phyloP scores from a whole-genome alignment of 2,113 vertebrate genomes.

The Delphinus delphis region DNA sequence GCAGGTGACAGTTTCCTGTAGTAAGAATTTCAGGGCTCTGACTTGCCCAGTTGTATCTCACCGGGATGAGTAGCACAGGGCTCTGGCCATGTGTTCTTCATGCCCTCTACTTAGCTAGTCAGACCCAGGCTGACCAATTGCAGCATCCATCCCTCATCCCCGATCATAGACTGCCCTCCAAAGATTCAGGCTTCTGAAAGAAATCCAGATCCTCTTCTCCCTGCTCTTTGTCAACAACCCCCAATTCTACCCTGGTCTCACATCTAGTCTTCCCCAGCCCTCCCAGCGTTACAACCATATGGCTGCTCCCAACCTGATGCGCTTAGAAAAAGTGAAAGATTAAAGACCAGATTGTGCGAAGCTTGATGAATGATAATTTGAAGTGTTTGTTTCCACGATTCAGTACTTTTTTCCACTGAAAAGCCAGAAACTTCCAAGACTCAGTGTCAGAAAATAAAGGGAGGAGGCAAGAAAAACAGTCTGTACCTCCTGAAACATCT shows the following conservation, averaged over 20 bases:
- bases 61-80: background rate
- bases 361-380: background rate
- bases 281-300: background rate
- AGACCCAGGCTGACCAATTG: background rate
- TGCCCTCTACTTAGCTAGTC: background rate
- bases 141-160: background rate
- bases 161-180: background rate
- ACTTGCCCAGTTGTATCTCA: background rate
- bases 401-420: background rate
- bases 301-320: background rate
- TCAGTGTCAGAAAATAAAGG: conserved; percentile 27
- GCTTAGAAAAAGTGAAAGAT: background rate
- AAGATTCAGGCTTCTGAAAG: background rate
- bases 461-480: background rate
- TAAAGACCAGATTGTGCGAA: background rate
- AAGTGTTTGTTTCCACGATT: conserved; percentile 3
- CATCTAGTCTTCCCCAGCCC: background rate
- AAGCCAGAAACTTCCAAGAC: conserved; percentile 26
- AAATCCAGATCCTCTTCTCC: background rate
- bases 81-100: background rate
- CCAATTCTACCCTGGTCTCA: background rate
- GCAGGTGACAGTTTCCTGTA: background rate
- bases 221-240: background rate
- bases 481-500: background rate
- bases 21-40: background rate